Conservation (phyloP, 2,888 invertebrate genomes). For the Pherbina coryleti region DNA sequence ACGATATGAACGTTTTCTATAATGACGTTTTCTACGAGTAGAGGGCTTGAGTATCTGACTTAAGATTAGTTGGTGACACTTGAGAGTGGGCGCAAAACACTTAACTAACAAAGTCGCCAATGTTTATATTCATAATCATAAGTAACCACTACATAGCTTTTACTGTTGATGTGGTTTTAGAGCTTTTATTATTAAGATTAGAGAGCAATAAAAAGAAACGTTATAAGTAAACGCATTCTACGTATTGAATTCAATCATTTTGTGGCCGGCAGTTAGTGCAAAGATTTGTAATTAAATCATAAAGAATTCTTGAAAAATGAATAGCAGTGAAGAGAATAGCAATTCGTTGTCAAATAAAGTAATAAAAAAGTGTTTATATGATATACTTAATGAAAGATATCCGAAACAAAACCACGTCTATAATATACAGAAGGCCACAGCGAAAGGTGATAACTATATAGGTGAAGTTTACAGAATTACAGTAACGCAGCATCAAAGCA, state of each 20-base stretch:
- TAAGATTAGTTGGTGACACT: too few relatives aligned
- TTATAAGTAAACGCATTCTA: background rate
- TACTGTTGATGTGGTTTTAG: background rate
- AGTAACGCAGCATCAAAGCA: conserved; percentile 29
- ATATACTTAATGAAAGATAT: conserved; percentile 51
- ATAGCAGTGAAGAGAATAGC: conserved; percentile 26
- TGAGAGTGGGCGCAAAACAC: too few relatives aligned
- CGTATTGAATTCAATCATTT: background rate
- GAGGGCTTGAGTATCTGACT: too few relatives aligned
- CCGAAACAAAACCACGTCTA: conserved; percentile 47
- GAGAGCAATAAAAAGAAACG: background rate
- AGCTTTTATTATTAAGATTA: too few relatives aligned
- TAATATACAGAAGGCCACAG: conserved; percentile 54
- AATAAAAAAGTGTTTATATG: conserved; percentile 52
- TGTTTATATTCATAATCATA: too few relatives aligned
- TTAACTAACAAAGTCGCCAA: too few relatives aligned
- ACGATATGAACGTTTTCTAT: too few relatives aligned
- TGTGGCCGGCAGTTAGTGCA: background rate
- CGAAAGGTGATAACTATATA: conserved; percentile 65
- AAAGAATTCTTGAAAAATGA: background rate
- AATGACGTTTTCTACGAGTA: too few relatives aligned
- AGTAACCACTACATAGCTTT: background rate
- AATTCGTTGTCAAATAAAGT: conserved; percentile 50
- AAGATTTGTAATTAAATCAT: too few relatives aligned
- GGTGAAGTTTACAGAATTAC: conserved; percentile 60